Conservation (phyloP, 2,888 invertebrate species). For the Nemurella pictetii region DNA sequence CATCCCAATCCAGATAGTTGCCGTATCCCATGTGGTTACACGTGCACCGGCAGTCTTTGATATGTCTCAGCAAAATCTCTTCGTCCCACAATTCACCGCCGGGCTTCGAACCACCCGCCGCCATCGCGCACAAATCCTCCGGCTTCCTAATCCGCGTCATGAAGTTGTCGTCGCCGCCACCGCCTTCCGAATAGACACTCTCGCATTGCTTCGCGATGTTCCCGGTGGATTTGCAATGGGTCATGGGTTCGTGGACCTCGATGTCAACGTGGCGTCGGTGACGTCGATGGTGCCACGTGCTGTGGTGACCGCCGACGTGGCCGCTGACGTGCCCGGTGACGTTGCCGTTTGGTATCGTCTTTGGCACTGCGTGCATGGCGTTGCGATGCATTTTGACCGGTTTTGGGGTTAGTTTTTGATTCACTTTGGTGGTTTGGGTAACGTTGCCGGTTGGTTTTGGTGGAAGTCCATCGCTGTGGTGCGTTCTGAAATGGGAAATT, state of each 20-base stretch:
- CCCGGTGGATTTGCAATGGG: neutral
- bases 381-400: neutral
- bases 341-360: conserved; percentile 32
- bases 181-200: neutral
- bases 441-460: neutral
- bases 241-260: conserved; percentile 8
- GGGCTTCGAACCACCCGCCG: conserved; percentile 2
- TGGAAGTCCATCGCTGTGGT: neutral
- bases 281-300: conserved; percentile 24
- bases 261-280: neutral
- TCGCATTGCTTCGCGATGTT: neutral
- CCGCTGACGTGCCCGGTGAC: conserved; percentile 24
- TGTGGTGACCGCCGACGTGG: conserved; percentile 21
- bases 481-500: neutral
- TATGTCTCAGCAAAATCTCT: conserved; percentile 40
- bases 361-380: neutral
- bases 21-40: conserved; percentile 47
- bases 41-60: conserved; percentile 44
- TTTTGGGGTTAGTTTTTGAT: neutral
- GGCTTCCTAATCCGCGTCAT: conserved; percentile 13
- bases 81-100: conserved; percentile 39
- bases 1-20: conserved; percentile 44
- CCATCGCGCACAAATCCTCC: too few relatives aligned
- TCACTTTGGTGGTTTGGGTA: neutral
- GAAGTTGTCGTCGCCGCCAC: conserved; percentile 13